Conservation (phyloP, 1,140 invertebrate genomes). For the Pentalonia nigronervosa region DNA sequence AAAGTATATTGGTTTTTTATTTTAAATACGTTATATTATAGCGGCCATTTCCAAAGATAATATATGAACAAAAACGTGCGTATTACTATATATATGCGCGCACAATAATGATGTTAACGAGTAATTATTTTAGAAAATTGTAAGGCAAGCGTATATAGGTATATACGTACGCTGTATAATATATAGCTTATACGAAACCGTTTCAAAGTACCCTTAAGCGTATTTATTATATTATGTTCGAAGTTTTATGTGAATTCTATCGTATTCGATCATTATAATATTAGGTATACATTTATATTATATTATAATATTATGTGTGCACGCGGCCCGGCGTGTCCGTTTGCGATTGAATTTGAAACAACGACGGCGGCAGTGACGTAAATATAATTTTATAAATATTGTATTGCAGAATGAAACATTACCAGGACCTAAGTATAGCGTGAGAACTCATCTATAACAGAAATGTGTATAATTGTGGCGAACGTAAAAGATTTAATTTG, state of each 20-base stretch:
- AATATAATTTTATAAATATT: not conserved
- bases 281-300: no score
- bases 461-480: not conserved
- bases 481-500: slow-evolving; percentile 1
- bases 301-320: not conserved
- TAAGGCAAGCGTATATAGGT: not conserved
- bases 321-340: not conserved
- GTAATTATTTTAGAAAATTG: not conserved
- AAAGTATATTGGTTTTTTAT: slow-evolving; percentile 21
- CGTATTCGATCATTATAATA: not conserved
- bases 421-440: not conserved
- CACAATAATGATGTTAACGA: slow-evolving; percentile 6
- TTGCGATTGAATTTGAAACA: not conserved
- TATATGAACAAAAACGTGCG: not conserved
- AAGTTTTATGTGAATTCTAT: slow-evolving; percentile 18
- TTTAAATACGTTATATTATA: not conserved
- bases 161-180: not conserved
- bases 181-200: not conserved
- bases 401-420: not conserved
- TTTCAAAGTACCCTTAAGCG: not conserved
- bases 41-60: not conserved
- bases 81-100: not conserved
- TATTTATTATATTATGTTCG: not conserved
- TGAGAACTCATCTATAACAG: not conserved
- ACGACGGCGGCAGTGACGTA: not conserved